Conservation (phyloP, 2,888 invertebrate species). For the Sphaerophoria taeniata region DNA sequence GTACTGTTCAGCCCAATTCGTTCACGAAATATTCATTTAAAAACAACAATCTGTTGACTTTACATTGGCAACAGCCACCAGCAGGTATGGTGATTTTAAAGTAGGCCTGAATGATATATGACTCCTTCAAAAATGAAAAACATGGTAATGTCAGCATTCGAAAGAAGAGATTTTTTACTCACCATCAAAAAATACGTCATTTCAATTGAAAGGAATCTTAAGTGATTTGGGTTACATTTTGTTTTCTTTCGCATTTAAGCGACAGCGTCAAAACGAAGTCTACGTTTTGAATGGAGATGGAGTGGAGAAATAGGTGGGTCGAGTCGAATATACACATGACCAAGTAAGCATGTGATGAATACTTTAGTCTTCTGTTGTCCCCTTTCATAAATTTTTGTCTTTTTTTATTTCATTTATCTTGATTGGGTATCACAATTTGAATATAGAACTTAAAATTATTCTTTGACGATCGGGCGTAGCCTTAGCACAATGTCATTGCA, state of each 20-base stretch:
- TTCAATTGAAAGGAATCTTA: slow-evolving; percentile 49
- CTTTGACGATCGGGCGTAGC: slow-evolving; percentile 33
- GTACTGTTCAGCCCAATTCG: no score
- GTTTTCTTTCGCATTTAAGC: slow-evolving; percentile 18
- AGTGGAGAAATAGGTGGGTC: neutral
- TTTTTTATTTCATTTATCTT: slow-evolving; percentile 46
- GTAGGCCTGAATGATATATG: slow-evolving; percentile 21
- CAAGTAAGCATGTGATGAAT: slow-evolving; percentile 38
- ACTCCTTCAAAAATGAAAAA: neutral
- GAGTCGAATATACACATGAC: slow-evolving; percentile 10
- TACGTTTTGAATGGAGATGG: neutral
- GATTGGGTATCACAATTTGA: slow-evolving; percentile 43
- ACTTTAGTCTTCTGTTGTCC: slow-evolving; percentile 7
- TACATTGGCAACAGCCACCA: neutral
- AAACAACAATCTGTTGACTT: no score
- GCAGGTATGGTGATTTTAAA: neutral
- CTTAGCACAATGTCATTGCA: slow-evolving; percentile 29
- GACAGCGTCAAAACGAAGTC: no score
- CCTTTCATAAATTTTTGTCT: slow-evolving; percentile 33
- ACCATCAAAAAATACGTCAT: slow-evolving; percentile 50
- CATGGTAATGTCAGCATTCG: slow-evolving; percentile 3
- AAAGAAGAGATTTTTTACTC: slow-evolving; percentile 29
- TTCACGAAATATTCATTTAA: neutral
- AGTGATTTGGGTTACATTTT: slow-evolving; percentile 40
- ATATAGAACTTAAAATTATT: slow-evolving; percentile 67